Percentiles rank a stretch among this genome's conserved stretches.
phyloP scores from a whole-genome alignment of 2,113 vertebrate species.

The Cyanoramphus novaezelandiae region DNA sequence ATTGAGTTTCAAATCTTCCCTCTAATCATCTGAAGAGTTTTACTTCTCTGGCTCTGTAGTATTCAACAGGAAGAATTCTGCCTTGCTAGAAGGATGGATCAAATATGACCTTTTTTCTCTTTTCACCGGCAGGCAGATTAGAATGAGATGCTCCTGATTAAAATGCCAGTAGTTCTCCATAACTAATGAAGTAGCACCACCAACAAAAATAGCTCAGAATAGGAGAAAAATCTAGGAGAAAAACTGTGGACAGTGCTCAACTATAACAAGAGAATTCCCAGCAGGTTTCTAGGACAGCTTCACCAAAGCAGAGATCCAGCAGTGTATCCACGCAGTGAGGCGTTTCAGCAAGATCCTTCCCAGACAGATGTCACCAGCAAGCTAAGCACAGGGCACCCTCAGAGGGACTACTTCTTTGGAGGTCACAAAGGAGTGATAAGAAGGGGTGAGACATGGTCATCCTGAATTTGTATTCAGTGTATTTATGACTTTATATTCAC shows the following conservation, averaged over 20 bases:
- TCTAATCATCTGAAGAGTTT: background rate
- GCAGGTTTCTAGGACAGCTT: background rate
- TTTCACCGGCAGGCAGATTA: background rate
- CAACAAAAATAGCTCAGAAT: background rate
- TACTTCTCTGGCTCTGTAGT: background rate
- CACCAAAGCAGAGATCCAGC: background rate
- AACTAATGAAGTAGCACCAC: background rate
- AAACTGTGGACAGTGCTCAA: background rate
- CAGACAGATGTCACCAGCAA: background rate
- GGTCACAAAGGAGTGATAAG: background rate
- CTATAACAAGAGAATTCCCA: slow-evolving; percentile 29
- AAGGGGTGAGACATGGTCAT: rapidly evolving
- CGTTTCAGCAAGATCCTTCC: background rate
- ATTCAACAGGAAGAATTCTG: slow-evolving; percentile 7
- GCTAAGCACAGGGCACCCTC: background rate
- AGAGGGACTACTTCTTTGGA: background rate
- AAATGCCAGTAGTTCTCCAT: background rate
- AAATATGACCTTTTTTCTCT: background rate
- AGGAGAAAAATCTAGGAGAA: background rate
- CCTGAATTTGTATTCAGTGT: background rate
- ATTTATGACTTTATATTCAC: background rate
- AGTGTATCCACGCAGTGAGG: background rate
- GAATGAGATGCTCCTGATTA: background rate
- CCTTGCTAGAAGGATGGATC: background rate
- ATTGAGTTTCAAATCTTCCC: background rate